Evolutionary conservation across 2,888 invertebrate genomes (phyloP), one percentile per base, ranked within the genome.

Genomic region (Tanypteryx hageni): DNA sequence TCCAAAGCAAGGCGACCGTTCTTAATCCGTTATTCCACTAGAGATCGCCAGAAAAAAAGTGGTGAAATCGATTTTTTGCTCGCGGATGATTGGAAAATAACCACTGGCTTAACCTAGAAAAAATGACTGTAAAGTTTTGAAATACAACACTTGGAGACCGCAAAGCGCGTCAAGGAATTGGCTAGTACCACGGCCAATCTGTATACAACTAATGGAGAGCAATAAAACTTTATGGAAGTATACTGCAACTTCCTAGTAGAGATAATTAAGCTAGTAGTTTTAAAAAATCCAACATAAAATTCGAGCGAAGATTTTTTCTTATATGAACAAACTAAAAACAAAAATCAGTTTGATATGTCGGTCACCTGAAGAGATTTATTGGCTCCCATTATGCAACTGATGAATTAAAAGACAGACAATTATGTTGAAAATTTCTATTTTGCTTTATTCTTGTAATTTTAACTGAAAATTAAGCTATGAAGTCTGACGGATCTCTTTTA

Each of bases 11-110:
- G 27, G 27, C 58, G 22, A 59, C 58, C 22, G 31, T 31, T 86
- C 61, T 22, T 58, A 58, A 59, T 14, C 85, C 58, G 85, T 85
- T 85, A 57, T 58, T 58, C 86, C 61, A 16, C 22, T 61, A 86
- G 61, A 64, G 61, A 31, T 22, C 27, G 31, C 27, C 18, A 82
- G 56, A 82, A 31, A 82, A 82, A 9, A 13, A 13, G 44, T 13
- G 44, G 31, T 31, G 18, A 8, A 8, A 82, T 82, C 0, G 5
- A 16, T 44, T 82, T 82, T 64, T 64, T 64, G 82, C 18, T 31
- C 82, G 2, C 31, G 18, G 27, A 58, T 22, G 31, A 31, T 31
- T 31, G 61, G 64, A 61, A 82, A 86, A 64, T 27, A 61, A 61
- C 31, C 14, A 64, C 31, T 13, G 18, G 27, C 22, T 59, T 61